Conservation (phyloP, 2,797 vertebrate genomes). For the Phataginus tetradactyla region DNA sequence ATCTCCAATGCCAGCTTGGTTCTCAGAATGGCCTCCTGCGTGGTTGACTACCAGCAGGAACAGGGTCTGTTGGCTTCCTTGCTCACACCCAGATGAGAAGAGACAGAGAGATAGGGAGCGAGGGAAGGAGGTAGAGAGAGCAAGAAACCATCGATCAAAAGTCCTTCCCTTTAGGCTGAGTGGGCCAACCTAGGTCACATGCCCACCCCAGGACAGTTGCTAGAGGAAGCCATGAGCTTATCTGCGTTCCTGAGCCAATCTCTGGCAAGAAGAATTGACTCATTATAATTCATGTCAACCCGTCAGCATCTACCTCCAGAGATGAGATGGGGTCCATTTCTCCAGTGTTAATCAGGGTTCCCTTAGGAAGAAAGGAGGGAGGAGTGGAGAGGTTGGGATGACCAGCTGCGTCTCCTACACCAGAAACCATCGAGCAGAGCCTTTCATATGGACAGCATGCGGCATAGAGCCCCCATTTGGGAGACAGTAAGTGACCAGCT, state of each 20-base stretch:
- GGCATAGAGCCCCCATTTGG: rapidly evolving
- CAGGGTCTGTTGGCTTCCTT: neutral
- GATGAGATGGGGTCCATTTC: neutral
- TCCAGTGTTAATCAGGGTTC: neutral
- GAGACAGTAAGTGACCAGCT: neutral
- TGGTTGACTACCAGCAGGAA: neutral
- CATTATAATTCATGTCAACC: neutral
- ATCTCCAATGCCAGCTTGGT: neutral
- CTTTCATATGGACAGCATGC: rapidly evolving
- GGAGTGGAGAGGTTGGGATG: neutral
- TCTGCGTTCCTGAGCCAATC: neutral
- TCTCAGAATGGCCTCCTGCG: neutral
- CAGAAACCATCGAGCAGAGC: neutral
- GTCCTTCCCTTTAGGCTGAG: neutral
- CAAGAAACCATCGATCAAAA: neutral
- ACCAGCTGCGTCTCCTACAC: neutral
- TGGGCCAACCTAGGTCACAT: neutral
- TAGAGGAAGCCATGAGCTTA: neutral
- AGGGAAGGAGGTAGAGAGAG: neutral
- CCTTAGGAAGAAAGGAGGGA: neutral
- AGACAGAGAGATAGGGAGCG: neutral
- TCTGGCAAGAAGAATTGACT: neutral
- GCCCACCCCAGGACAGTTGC: neutral
- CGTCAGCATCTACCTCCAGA: neutral
- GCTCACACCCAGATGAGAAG: neutral